These are phyloP conservation scores for Drosophila fulvimacula DNA, from an alignment of 2,888 invertebrate species.

Conservation along the genomic window DNA sequence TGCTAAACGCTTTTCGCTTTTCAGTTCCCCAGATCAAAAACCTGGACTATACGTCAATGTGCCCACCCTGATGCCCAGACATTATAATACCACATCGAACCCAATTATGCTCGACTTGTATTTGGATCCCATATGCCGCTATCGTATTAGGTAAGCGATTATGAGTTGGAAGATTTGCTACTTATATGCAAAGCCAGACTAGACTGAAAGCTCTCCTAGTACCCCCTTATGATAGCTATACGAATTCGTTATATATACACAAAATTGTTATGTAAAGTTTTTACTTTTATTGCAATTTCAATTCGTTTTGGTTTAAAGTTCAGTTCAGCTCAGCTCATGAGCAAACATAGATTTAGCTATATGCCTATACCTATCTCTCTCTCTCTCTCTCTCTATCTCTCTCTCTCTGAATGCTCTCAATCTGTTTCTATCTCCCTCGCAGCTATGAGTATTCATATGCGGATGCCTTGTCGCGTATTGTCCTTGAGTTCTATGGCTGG, in stretches of 20 bases:
- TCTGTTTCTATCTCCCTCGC: constrained; percentile 1
- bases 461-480: constrained; percentile 88
- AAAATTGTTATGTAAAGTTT: no score
- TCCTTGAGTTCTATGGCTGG: constrained; percentile 88
- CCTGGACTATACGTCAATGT: constrained; percentile 86
- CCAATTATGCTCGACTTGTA: constrained; percentile 87
- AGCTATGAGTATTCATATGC: constrained; percentile 86
- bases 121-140: constrained; percentile 90
- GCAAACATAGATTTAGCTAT: background rate
- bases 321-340: background rate
- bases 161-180: no score
- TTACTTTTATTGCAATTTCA: background rate
- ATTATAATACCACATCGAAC: constrained; percentile 83
- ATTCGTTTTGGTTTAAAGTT: background rate
- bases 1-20: constrained; percentile 9
- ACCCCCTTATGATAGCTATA: no score
- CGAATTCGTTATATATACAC: no score
- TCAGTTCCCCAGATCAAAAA: constrained; percentile 56
- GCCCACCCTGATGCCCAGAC: constrained; percentile 86
- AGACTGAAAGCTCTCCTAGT: no score
- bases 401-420: background rate
- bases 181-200: no score
- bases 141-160: constrained; percentile 88
- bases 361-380: background rate
- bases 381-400: background rate